These are phyloP conservation scores for Montipora foliosa DNA, from an alignment of 64 coral and sea anemone genomes.

Conservation along the genomic window DNA sequence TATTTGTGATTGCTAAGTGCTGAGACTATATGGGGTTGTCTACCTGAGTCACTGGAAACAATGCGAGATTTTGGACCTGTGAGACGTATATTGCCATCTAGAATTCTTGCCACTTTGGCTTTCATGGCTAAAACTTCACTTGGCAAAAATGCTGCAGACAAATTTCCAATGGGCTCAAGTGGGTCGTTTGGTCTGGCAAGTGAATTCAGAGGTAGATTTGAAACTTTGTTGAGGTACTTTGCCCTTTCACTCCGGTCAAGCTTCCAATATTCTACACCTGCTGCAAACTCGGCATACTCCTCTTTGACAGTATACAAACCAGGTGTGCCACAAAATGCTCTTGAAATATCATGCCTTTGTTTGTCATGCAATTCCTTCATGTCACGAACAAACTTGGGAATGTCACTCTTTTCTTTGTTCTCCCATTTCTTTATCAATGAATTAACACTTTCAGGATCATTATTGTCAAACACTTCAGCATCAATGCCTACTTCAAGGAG, in stretches of 20 bases:
- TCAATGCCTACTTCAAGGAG: constrained; percentile 42
- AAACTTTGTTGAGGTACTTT: constrained; percentile 53
- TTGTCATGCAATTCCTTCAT: constrained; percentile 59
- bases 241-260: constrained; percentile 27
- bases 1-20: constrained; percentile 25
- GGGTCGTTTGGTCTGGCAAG: neutral
- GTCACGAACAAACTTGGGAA: constrained; percentile 47
- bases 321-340: constrained; percentile 57
- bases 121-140: constrained; percentile 26
- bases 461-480: constrained; percentile 60
- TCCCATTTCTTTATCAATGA: constrained; percentile 60
- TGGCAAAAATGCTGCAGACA: neutral
- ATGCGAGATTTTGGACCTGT: constrained; percentile 49
- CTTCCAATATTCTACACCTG: constrained; percentile 54
- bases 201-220: constrained; percentile 26
- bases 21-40: constrained; percentile 8
- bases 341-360: constrained; percentile 70
- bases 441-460: constrained; percentile 72
- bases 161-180: constrained; percentile 16
- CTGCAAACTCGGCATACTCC: constrained; percentile 43
- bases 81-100: constrained; percentile 38
- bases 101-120: constrained; percentile 31
- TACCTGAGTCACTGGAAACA: constrained; percentile 31
- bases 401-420: constrained; percentile 1
- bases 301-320: constrained; percentile 56